Evolutionary conservation across 2,888 invertebrate genomes (phyloP), one percentile per base, ranked within the genome.

Genomic region (Xylocampa areola): DNA sequence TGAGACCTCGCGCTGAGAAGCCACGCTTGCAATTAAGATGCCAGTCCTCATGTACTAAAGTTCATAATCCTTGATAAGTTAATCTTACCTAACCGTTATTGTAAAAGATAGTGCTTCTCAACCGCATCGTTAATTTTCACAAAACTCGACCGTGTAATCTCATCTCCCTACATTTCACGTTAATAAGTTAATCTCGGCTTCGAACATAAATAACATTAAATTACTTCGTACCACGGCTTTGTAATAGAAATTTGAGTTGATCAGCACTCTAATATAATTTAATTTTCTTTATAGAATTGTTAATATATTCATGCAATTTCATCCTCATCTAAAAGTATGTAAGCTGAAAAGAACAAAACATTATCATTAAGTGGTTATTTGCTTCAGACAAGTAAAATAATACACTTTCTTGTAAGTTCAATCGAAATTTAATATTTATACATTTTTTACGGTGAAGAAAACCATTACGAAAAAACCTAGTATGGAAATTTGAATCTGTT

Each of bases 151-250:
- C 33, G 23, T 55, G 30, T 59, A 23, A 36, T 32, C 30, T n/a
- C n/a, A 7, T 14, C 11, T 35, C n/a, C 2, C 35, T 10, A 43
- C 35, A 48, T 45, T 48, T 37, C 40, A 40, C 6, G 17, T 25
- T 65, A 68, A 57, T 54, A 68, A 43, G 53, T 36, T 58, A 70
- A 72, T 57, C 57, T 52, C 40, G 10, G 52, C 52, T 17, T 37
- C 14, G 29, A 57, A 36, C 61, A 51, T 65, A 47, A 57, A 72
- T 61, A 72, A 55, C 37, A 36, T 49, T 51, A 54, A 60, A 61
- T 68, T 61, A 53, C 7, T 11, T 17, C 10, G 2, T 27, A 16
- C 32, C 33, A 25, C 14, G 13, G 63, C 29, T 30, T 44, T 52
- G 21, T 57, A 47, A 69, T 69, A 48, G 65, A 61, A 52, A 30